phyloP scores from a whole-genome alignment of 2,113 vertebrate species.

The Odocoileus hemionus region DNA sequence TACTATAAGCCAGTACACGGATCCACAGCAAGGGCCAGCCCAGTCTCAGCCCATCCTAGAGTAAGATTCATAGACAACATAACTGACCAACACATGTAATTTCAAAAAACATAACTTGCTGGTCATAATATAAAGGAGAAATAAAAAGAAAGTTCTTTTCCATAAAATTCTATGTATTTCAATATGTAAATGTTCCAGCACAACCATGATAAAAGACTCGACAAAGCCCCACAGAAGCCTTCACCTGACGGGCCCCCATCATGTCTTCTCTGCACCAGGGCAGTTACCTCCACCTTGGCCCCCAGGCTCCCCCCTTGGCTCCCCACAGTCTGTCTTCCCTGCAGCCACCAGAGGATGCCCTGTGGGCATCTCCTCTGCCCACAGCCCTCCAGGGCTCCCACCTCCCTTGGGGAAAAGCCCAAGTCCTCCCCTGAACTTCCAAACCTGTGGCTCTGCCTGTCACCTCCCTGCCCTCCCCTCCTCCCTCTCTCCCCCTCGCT shows the following conservation, averaged over 20 bases:
- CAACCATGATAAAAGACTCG: neutral
- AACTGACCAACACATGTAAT: neutral
- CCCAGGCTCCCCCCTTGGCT: rapidly evolving
- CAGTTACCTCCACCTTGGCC: neutral
- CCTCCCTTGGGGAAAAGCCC: neutral
- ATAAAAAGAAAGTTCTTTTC: neutral
- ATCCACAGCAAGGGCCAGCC: neutral
- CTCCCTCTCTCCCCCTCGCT: neutral
- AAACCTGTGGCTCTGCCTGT: neutral
- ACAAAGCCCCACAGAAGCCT: neutral
- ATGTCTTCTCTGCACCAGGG: rapidly evolving
- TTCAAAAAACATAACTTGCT: neutral
- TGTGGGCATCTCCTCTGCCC: neutral
- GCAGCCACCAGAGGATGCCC: neutral
- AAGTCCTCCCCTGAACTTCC: neutral
- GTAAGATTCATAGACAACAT: neutral
- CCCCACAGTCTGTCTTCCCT: neutral
- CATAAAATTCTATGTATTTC: neutral
- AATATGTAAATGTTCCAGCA: neutral
- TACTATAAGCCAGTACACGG: neutral
- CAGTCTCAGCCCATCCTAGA: neutral
- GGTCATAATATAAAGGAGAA: neutral
- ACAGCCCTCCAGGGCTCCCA: neutral
- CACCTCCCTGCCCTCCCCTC: neutral
- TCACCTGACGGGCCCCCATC: neutral